Base-by-base conservation (phyloP, 2,113 vertebrate genomes). In the Gadus chalcogrammus region DNA sequence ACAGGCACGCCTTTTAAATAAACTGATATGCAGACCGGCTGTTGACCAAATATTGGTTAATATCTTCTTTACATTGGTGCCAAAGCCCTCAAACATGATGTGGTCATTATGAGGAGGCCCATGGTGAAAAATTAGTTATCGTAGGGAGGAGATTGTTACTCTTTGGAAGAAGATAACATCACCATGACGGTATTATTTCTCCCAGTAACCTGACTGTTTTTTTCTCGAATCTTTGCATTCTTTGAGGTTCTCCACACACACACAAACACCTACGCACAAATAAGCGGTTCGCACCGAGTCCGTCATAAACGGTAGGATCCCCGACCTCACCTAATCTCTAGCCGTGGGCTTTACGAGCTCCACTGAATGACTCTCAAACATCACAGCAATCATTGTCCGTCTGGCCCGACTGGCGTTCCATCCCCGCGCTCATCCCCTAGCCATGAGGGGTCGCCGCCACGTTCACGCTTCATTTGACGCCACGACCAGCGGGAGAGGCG, bases 341-440 rank as follows among this genome's bases (percentile, higher is more conserved):
- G 15, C 79, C 72, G 17, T 24, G 73, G 85, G 75, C 74, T 84
- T 72, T 77, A 71, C 62, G 31, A 69, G 66, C 53, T 78, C 84
- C 82, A 80, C 67, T 79, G 77, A 85, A 85, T 77, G 87, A 78
- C 87, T 88, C 81, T 85, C 80, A 86, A 82, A 84, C 80, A 90
- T 84, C 78, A 83, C 74, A 82, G 86, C 80, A 85, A 91, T 89
- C 89, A 84, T 75, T 76, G 77, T 72, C 74, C 31, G 67, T 56
- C 62, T 65, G 64, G 65, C 73, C 77, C 80, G 86, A 73, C 74
- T 5, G 76, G 82, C 84, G 83, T 79, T 74, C 79, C 79, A 79
- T 77, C 83, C 83, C 78, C 58, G 17, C 77, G 35, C 74, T 22
- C 22, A 48, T 48, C 8, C 42, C 42, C 42, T 9, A 12, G 42